Conservation (phyloP, 1,140 invertebrate species). For the Xylocopa sonorina region DNA sequence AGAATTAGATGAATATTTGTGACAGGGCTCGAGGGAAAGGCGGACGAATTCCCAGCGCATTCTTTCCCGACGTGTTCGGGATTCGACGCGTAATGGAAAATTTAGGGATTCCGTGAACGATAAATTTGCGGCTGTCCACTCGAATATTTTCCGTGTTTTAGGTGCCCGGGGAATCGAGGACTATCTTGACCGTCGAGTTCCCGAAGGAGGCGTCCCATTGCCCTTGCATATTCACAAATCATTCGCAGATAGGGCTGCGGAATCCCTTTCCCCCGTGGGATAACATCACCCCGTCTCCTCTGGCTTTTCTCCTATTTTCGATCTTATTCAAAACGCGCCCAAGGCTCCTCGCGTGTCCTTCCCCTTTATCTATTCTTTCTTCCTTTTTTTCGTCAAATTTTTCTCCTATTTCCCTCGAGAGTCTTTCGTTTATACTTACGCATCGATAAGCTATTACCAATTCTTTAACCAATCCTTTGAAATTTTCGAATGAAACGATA, state of each 20-base stretch:
- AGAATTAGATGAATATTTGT: constrained; percentile 26
- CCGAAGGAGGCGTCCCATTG: constrained; percentile 78
- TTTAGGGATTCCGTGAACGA: constrained; percentile 77
- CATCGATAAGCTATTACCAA: no score
- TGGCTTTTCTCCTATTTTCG: constrained; percentile 56
- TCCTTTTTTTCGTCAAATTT: background rate
- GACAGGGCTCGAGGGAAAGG: constrained; percentile 30
- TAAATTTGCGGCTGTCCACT: constrained; percentile 81
- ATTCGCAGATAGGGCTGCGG: constrained; percentile 72
- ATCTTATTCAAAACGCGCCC: constrained; percentile 65
- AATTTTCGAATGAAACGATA: no score
- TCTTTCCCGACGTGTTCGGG: constrained; percentile 67
- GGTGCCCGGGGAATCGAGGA: constrained; percentile 74
- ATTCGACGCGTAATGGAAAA: constrained; percentile 80
- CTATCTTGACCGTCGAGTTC: constrained; percentile 79
- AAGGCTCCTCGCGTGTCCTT: constrained; percentile 6
- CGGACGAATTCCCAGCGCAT: constrained; percentile 72
- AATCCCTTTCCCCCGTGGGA: constrained; percentile 62
- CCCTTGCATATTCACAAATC: constrained; percentile 82
- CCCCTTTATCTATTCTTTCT: constrained; percentile 11
- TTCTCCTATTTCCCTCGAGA: background rate
- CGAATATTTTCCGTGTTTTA: constrained; percentile 82
- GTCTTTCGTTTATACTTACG: background rate
- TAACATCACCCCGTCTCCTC: constrained; percentile 61
- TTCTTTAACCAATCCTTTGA: no score